Conservation (phyloP, 1,140 invertebrate species). For the Diabrotica undecimpunctata region DNA sequence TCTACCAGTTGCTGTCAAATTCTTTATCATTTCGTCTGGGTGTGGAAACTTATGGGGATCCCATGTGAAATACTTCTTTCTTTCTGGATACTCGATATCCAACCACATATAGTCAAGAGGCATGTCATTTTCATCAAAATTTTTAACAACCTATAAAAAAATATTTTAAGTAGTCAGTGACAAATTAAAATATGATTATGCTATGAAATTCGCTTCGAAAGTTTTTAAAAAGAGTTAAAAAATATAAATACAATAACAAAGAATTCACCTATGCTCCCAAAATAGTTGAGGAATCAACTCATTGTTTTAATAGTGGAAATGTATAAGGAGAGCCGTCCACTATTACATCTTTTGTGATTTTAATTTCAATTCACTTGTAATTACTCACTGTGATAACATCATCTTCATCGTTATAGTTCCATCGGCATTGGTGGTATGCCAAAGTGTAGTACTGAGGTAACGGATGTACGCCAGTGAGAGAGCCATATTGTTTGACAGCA, state of each 20-base stretch:
- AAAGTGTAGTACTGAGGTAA: conserved; percentile 86
- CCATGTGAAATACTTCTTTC: conserved; percentile 98
- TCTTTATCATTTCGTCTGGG: conserved; percentile 86
- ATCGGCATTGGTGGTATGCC: conserved; percentile 94
- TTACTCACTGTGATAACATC: conserved; percentile 70
- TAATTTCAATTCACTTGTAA: neutral
- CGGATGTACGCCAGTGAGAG: conserved; percentile 81
- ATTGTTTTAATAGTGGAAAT: no score
- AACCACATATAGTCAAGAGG: conserved; percentile 97
- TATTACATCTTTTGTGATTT: no score
- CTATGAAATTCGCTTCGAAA: no score
- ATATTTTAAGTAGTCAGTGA: no score
- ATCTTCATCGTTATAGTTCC: conserved; percentile 98
- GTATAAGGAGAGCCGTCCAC: no score
- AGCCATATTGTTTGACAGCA: conserved; percentile 83
- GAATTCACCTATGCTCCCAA: no score
- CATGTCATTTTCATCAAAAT: conserved; percentile 87
- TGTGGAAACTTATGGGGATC: conserved; percentile 85
- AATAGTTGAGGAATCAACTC: no score
- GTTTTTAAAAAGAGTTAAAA: no score
- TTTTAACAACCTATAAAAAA: conserved; percentile 60
- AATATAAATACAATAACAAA: no score
- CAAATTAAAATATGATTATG: no score
- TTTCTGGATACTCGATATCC: conserved; percentile 98
- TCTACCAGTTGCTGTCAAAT: conserved; percentile 84